A percentile compares a stretch with the other conserved stretches of the same genome.
phyloP scores from a whole-genome alignment of 2,888 invertebrate genomes.

The Balanococcus diminutus region DNA sequence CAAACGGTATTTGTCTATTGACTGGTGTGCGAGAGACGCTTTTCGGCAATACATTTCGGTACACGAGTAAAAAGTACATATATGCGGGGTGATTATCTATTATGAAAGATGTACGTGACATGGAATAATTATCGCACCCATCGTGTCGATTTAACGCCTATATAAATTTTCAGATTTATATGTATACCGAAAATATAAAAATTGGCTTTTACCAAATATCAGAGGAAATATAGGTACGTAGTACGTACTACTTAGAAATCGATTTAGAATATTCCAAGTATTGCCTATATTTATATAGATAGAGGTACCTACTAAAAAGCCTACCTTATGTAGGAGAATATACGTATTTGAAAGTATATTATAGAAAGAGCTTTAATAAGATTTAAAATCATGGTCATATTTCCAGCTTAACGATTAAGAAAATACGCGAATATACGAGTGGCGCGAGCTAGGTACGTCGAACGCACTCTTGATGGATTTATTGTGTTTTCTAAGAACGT shows the following conservation, averaged over 20 bases:
- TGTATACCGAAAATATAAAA: background rate
- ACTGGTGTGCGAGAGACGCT: constrained; percentile 30
- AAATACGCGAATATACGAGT: background rate
- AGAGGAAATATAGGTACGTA: background rate
- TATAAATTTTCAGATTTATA: constrained; percentile 30
- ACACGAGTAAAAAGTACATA: constrained; percentile 7
- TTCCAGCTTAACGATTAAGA: constrained; percentile 32
- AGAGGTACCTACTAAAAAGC: too few relatives aligned
- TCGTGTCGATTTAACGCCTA: background rate
- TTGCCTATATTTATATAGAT: too few relatives aligned
- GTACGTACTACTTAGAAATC: background rate
- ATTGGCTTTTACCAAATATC: background rate
- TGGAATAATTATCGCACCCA: constrained; percentile 10
- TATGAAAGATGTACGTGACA: constrained; percentile 31
- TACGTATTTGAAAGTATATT: background rate
- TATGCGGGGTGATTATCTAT: constrained; percentile 34
- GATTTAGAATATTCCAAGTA: background rate
- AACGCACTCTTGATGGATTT: constrained; percentile 24
- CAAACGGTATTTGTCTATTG: constrained; percentile 53
- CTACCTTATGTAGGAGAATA: too few relatives aligned
- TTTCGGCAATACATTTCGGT: constrained; percentile 27
- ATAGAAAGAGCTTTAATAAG: background rate
- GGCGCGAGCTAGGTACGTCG: background rate
- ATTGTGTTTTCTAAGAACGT: constrained; percentile 3
- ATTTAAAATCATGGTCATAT: constrained; percentile 27